Evolutionary conservation across 2,113 vertebrate genomes (phyloP), one percentile per base, ranked within the genome.

Genomic region (Recurvirostra avosetta): DNA sequence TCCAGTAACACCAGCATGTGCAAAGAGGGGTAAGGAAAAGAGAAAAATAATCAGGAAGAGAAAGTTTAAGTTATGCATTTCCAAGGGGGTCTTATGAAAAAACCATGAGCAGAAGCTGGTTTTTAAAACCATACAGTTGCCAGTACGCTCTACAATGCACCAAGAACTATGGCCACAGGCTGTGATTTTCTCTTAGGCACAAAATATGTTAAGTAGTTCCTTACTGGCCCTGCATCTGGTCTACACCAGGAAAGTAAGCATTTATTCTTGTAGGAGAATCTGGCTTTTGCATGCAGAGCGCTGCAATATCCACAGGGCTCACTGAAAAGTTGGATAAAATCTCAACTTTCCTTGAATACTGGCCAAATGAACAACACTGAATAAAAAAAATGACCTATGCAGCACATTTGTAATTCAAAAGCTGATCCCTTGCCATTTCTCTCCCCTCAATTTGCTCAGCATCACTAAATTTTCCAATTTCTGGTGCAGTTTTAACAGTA

Each of bases 351-450:
- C 82, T 58, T 63, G 86, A 82, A 47, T 2, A 45, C 38, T 0
- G 8, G 91, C 94, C 96, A 95, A 87, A 88, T 50, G 89, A 95
- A 81, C 63, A 87, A 53, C 32, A 73, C 38, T 12, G 49, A 75
- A 75, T 49, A 73, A 36, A 74, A 90, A 73, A 90, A 75, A 43
- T 6, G 76, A 73, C 50, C 90, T 67, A 84, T 5, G 20, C 43
- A 95, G 82, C 65, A 84, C 52, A 71, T 90, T 71, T 38, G 63
- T 56, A 81, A 95, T 71, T 73, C 70, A n/a, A 65, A 25, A 94
- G 84, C 61, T 94, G 88, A 85, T 71, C 34, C 73, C 40, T 15
- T 67, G 71, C 66, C 87, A 78, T 41, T 40, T 65, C 75, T 34
- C 66, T 88, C 75, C 94, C 65, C 76, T 85, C 67, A 17, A 9